Evolutionary conservation across 1,140 invertebrate genomes (phyloP).

Genomic region (Oreohelix idahoensis): DNA sequence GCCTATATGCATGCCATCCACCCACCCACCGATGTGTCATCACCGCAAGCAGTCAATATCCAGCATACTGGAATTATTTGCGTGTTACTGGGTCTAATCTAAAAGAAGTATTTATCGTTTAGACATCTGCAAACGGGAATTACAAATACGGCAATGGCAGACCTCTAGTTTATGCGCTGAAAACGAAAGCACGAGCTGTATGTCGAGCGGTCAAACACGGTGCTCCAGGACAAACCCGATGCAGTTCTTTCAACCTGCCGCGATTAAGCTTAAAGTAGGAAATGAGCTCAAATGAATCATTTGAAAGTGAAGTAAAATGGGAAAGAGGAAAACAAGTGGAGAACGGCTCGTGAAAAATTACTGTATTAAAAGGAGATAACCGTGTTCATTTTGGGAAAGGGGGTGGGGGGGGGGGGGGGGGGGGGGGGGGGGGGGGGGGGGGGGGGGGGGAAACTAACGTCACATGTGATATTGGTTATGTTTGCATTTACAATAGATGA

Average conservation of each 20-base stretch:
- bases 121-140: neutral
- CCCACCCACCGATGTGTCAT: no score
- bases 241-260: neutral
- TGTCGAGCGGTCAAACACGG: neutral
- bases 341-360: neutral
- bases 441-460: neutral
- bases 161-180: neutral
- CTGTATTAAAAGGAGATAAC: neutral
- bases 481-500: neutral
- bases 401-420: no score
- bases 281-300: slow-evolving; percentile 2
- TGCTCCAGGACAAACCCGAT: neutral
- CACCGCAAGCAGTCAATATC: no score
- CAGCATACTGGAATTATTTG: neutral
- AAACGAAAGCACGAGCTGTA: neutral
- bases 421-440: no score
- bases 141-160: no score
- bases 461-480: neutral
- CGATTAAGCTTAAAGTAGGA: slow-evolving; percentile 1
- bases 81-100: neutral
- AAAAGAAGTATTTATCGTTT: neutral
- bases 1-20: no score
- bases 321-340: neutral
- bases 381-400: neutral
- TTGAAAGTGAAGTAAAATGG: neutral